Evolutionary conservation across 1,140 invertebrate genomes (phyloP), one percentile per base, ranked within the genome.

Genomic region (Lineus longissimus): DNA sequence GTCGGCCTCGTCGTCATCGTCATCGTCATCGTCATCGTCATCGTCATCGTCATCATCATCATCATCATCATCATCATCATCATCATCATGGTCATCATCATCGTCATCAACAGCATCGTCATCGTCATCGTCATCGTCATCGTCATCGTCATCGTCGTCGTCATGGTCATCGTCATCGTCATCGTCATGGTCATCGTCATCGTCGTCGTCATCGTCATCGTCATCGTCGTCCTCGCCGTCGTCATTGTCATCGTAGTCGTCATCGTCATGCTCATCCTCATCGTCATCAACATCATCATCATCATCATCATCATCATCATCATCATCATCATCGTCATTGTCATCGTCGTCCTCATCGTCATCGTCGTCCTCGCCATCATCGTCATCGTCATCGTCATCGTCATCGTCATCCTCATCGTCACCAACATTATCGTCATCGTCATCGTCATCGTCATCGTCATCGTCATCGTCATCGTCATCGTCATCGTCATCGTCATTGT

Each of bases 251-350:
- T n/a, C n/a, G n/a, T n/a, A n/a, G n/a, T n/a, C n/a, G n/a, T n/a
- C n/a, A n/a, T n/a, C n/a, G n/a, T n/a, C n/a, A n/a, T n/a, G n/a
- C n/a, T n/a, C n/a, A n/a, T n/a, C n/a, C 15, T 29, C 59, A 19
- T 55, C 59, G 13, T 55, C 59, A 19, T 55, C 2, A 15, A 22
- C 59, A 19, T 61, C 59, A 17, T 61, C 59, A 61, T 55, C 59
- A 2, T 55, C 59, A 61, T 55, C 59, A 61, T 61, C 59, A 55
- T 61, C 59, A 61, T 61, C 41, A 2, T 61, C 59, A 55, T 61
- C 59, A 61, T 61, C 59, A 61, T 61, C 59, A 55, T 58, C 59
- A 55, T 61, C 59, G 27, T 61, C 59, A 61, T 61, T 41, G 27
- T 61, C 27, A 27, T 61, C n/a, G n/a, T n/a, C n/a, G n/a, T n/a